A percentile compares a stretch with the other conserved stretches of the same genome.
Evolutionary conservation across 1,140 invertebrate genomes (phyloP).

Genomic region (Drosophila bipectinata): DNA sequence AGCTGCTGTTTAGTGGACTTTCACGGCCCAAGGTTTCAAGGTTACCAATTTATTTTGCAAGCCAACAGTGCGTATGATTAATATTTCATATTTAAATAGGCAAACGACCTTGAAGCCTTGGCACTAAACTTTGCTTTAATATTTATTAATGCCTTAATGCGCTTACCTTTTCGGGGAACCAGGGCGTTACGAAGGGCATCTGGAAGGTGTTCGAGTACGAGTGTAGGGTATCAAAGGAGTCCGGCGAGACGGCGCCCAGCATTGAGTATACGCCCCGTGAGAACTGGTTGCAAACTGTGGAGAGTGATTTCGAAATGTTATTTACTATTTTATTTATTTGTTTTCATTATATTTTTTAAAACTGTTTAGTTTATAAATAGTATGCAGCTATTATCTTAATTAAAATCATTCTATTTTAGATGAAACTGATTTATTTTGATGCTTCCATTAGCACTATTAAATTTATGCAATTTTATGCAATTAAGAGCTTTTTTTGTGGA

Average conservation of each 20-base stretch:
- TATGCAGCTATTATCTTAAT: neutral
- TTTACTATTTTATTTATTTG: neutral
- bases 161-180: conserved; percentile 95
- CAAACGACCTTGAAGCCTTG: conserved; percentile 32
- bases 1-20: conserved; percentile 13
- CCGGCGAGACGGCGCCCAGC: conserved; percentile 94
- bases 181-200: conserved; percentile 97
- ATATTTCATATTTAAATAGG: conserved; percentile 82
- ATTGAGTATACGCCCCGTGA: conserved; percentile 95
- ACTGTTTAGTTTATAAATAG: no score
- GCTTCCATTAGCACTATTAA: neutral
- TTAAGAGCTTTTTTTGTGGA: neutral
- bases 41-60: conserved; percentile 69
- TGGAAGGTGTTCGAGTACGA: conserved; percentile 98
- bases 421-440: neutral
- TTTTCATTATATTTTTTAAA: no score
- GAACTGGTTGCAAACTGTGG: conserved; percentile 96
- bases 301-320: neutral
- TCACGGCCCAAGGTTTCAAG: conserved; percentile 51
- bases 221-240: conserved; percentile 96
- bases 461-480: conserved; percentile 1
- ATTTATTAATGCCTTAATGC: conserved; percentile 68
- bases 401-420: neutral
- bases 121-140: conserved; percentile 47
- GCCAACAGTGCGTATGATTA: conserved; percentile 80